These are phyloP conservation scores for Oikopleura albicans DNA, from an alignment of 23 tunicate genomes.

Conservation along the genomic window DNA sequence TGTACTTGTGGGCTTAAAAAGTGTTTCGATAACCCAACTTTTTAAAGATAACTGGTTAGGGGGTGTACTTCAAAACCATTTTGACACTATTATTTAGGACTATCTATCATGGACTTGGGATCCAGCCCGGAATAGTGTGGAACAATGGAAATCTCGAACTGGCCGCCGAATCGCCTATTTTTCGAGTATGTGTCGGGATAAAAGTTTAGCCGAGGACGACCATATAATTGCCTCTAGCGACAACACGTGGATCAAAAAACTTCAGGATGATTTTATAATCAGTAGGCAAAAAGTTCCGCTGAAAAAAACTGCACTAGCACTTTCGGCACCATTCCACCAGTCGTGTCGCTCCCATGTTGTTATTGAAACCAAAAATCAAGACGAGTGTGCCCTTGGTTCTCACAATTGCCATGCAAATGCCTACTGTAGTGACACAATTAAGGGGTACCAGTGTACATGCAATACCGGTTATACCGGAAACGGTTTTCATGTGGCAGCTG, in stretches of 20 bases:
- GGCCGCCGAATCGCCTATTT: not conserved
- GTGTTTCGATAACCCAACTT: too few relatives aligned
- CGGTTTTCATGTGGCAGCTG: not conserved
- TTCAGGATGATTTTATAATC: not conserved
- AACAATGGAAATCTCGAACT: not conserved
- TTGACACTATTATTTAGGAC: not conserved
- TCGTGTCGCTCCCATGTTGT: not conserved
- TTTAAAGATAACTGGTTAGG: too few relatives aligned
- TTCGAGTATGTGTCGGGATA: not conserved
- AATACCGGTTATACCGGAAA: not conserved
- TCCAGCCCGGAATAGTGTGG: not conserved
- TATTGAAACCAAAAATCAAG: not conserved
- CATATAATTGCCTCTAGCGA: not conserved
- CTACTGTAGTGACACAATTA: not conserved
- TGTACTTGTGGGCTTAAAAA: too few relatives aligned
- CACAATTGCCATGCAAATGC: not conserved
- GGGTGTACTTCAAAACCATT: too few relatives aligned
- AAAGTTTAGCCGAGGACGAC: not conserved
- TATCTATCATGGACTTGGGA: conserved; percentile 4
- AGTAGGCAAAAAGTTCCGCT: not conserved
- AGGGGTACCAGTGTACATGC: not conserved
- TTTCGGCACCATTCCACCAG: not conserved
- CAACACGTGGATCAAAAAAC: not conserved
- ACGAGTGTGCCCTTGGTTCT: not conserved
- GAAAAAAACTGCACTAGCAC: not conserved